phyloP scores from a whole-genome alignment of 2,888 invertebrate species.

The Prosopocoilus inquinatus region DNA sequence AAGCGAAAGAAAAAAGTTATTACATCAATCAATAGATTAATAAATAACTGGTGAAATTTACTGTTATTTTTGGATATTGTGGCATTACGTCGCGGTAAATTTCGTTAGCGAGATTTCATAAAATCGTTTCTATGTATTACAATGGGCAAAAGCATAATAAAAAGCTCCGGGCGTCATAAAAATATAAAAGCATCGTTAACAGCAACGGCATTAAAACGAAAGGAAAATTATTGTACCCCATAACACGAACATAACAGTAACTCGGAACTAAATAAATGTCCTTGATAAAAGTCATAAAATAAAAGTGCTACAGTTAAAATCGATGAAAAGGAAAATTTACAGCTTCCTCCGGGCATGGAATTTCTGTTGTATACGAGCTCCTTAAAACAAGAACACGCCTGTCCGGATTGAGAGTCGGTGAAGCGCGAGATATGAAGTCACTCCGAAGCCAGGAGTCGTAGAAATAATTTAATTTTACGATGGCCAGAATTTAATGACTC shows the following conservation, averaged over 20 bases:
- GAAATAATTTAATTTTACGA: conserved; percentile 7
- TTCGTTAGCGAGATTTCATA: too few species aligned
- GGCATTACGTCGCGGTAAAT: too few species aligned
- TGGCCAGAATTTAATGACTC: conserved; percentile 7
- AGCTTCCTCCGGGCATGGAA: conserved; percentile 11
- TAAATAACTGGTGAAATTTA: too few species aligned
- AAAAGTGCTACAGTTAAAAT: conserved; percentile 12
- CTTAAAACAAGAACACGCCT: too few species aligned
- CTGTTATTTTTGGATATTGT: too few species aligned
- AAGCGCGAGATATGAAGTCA: too few species aligned
- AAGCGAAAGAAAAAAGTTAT: too few species aligned
- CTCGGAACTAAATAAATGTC: conserved; percentile 13
- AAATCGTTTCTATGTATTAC: too few species aligned
- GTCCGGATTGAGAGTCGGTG: too few species aligned
- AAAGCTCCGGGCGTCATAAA: conserved; percentile 8
- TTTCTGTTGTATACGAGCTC: conserved; percentile 1
- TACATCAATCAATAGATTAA: too few species aligned
- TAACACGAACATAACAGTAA: conserved; percentile 15
- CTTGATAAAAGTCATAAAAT: conserved; percentile 17
- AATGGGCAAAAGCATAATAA: conserved; percentile 2
- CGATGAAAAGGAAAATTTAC: conserved; percentile 25
- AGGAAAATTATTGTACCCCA: conserved; percentile 14
- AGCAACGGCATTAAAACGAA: conserved; percentile 16
- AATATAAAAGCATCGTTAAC: conserved; percentile 16
- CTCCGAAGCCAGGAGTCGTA: neutral